phyloP scores from a whole-genome alignment of 1,140 invertebrate genomes.

The Polypedilum vanderplanki region DNA sequence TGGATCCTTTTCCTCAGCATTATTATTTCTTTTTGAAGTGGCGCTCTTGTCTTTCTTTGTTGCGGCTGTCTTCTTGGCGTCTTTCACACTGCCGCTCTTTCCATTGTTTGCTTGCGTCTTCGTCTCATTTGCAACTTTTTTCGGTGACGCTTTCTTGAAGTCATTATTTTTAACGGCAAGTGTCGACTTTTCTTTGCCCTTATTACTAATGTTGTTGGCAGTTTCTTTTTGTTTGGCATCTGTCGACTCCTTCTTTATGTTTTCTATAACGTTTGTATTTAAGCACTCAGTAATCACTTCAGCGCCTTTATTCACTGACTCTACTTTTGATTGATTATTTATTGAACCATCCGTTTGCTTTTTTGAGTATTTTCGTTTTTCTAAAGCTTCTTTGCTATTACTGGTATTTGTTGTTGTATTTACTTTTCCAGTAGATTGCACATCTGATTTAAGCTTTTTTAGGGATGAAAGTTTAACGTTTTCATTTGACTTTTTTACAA shows the following conservation, averaged over 20 bases:
- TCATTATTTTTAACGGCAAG: neutral
- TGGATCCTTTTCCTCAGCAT: constrained; percentile 34
- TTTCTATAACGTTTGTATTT: neutral
- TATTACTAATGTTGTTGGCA: neutral
- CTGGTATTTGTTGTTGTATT: no score
- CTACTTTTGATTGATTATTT: neutral
- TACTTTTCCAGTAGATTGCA: no score
- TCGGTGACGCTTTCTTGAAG: neutral
- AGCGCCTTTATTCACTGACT: neutral
- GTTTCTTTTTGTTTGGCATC: neutral
- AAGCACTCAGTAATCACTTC: neutral
- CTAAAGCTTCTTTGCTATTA: no score
- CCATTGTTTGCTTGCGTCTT: neutral
- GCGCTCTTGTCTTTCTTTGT: constrained; percentile 1
- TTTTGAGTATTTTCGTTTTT: no score
- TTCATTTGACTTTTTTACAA: no score
- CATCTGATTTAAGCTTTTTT: no score
- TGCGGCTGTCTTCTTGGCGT: neutral
- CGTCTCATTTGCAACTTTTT: neutral
- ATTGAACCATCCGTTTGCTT: neutral
- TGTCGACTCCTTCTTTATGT: neutral
- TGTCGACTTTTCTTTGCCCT: neutral
- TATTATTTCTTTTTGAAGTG: neutral
- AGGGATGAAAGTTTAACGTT: no score
- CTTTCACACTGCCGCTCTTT: neutral